phyloP scores from a whole-genome alignment of 2,888 invertebrate species.

The Eupithecia exiguata region DNA sequence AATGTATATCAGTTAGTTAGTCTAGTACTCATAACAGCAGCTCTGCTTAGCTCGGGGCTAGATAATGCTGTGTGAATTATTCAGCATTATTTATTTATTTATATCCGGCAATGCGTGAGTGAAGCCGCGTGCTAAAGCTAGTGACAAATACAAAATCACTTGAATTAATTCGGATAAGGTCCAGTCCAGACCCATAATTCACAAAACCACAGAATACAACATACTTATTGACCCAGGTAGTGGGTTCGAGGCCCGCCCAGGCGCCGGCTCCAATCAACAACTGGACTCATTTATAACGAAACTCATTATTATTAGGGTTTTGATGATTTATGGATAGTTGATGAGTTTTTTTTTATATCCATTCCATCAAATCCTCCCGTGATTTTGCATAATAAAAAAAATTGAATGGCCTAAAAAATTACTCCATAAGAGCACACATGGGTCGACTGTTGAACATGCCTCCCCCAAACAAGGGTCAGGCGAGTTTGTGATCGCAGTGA shows the following conservation, averaged over 20 bases:
- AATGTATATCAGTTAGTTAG: no score
- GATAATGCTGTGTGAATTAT: no score
- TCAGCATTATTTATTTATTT: no score
- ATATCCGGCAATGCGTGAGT: background rate
- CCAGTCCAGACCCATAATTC: background rate
- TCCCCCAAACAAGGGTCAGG: no score
- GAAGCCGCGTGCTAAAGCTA: background rate
- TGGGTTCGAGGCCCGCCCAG: slow-evolving; percentile 29
- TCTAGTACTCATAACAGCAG: no score
- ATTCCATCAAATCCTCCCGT: background rate
- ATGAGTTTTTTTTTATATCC: background rate
- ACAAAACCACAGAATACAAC: background rate
- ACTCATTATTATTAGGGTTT: slow-evolving; percentile 9
- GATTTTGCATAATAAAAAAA: background rate
- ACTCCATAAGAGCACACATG: no score
- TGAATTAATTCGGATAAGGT: background rate
- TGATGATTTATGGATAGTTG: slow-evolving; percentile 17
- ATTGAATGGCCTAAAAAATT: no score
- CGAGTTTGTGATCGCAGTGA: no score
- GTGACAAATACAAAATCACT: background rate
- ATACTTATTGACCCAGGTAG: slow-evolving; percentile 19
- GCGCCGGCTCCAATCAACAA: slow-evolving; percentile 17
- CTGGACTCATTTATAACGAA: background rate
- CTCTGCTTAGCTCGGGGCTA: no score
- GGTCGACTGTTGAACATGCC: no score